Base-by-base conservation (phyloP, 1,140 invertebrate species). In the Diploscapter pachys region DNA sequence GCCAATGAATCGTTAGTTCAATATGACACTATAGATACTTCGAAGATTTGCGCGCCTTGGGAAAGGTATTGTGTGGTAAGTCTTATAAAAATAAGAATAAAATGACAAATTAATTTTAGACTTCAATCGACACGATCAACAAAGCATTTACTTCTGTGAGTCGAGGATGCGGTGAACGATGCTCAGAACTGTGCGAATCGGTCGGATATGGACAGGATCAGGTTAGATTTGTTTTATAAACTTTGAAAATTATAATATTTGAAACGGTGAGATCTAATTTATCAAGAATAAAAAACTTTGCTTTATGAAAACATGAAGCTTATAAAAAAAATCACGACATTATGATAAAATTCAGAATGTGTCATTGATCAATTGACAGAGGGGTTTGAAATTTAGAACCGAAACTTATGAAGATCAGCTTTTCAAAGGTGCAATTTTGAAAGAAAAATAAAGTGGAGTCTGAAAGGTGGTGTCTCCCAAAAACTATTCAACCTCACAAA, bases 191-290 rank as follows among this genome's bases (percentile, higher is more conserved):
- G 48, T 76, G 75, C 51, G 75, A 76, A 63, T 76, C 75, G 50
- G 70, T 71, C 13, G 75, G 75, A 57, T 76, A 71, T 67, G 75
- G 75, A 13, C 75, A 76, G 31, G 75, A 76, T 63, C 75, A 76
- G 59, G 75, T 76, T 62, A 67, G 75, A 4, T 50, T 59, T 55
- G 49, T 72, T 54, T 63, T 59, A 2, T 57, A 31, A 31, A 31
- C 31, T 31, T 59, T 59, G 31, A 31, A 59, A 59, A 11, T 11
- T 31, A 11, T 11, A 59, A 11, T 59, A 59, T 11, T 59, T 11
- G 57, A 11, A 11, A 59, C 9, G 9, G 1, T 6, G 48, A 54
- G 56, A 13, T 11, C 5, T 31, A 31, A 31, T 49, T 49, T 8
- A 63, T 8, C 6, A 63, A 3, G 62, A 63, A 4, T 31, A 8